phyloP scores from a whole-genome alignment of 2,113 vertebrate species.

The Prochilodus magdalenae region DNA sequence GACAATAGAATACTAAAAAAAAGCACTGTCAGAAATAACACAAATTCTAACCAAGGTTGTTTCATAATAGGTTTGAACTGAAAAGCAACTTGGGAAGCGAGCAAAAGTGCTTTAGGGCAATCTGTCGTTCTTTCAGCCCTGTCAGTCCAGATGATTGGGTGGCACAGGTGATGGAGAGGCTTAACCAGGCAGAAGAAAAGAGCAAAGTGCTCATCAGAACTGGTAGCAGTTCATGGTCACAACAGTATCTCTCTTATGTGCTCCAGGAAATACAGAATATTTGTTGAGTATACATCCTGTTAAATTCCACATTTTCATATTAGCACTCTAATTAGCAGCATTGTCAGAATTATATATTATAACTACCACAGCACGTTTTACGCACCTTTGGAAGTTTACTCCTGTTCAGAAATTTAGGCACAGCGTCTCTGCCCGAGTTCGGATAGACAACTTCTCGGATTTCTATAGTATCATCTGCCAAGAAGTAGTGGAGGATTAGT shows the following conservation, averaged over 20 bases:
- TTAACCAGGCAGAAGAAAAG: slow-evolving; percentile 47
- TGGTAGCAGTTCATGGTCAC: background rate
- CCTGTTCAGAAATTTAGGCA: slow-evolving; percentile 82
- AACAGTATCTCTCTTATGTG: background rate
- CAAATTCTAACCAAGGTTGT: background rate
- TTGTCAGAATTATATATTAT: background rate
- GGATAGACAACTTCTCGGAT: slow-evolving; percentile 78
- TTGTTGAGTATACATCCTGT: background rate
- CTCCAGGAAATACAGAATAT: background rate
- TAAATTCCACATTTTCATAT: background rate
- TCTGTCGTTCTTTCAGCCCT: slow-evolving; percentile 36
- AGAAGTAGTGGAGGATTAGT: slow-evolving; percentile 86
- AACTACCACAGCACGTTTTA: background rate
- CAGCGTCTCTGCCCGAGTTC: slow-evolving; percentile 80
- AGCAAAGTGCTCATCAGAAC: slow-evolving; percentile 30
- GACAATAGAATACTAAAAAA: background rate
- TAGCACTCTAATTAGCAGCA: background rate
- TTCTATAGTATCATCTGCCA: slow-evolving; percentile 90
- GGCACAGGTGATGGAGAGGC: slow-evolving; percentile 37
- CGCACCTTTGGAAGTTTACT: slow-evolving; percentile 90
- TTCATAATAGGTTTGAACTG: slow-evolving; percentile 46
- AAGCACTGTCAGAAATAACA: background rate
- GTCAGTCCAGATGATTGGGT: slow-evolving; percentile 51
- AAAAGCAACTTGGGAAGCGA: slow-evolving; percentile 33
- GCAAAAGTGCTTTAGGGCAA: slow-evolving; percentile 42